Base-by-base conservation (phyloP, 2,888 invertebrate species). In the Lysandra coridon region DNA sequence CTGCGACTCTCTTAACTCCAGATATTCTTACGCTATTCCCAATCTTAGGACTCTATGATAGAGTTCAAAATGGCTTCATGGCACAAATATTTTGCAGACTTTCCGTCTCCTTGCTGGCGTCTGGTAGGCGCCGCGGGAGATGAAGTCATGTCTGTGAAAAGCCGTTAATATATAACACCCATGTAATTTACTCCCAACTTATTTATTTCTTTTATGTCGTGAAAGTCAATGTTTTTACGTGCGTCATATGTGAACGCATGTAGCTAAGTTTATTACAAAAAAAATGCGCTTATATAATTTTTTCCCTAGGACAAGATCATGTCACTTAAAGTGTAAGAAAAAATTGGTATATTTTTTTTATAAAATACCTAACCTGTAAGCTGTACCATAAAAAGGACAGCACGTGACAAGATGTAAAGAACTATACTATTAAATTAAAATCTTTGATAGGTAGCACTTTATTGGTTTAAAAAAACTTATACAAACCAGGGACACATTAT, bases 41-140 rank as follows among this genome's bases (percentile, higher is more conserved):
- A 14, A 37, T 12, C 49, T 76, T 74, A 49, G 17, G 44, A 10
- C 10, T 75, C 62, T 3, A 49, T n/a, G 57, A 62, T 80, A 82
- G 73, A 44, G 78, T n/a, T 17, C 53, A 78, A 3, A 79, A 60
- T 80, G 73, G 82, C 73, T 73, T 81, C 74, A 40, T 64, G 73
- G 53, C 7, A 7, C 6, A 53, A 33, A 73, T 49, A 53, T 80
- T 81, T 80, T 82, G 79, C 80, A 83, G 83, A 83, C 83, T 81
- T 74, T 37, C 64, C 79, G 83, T 82, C 82, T 79, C 79, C 82
- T 64, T 33, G 81, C 78, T 80, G 83, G 84, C 83, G 85, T 86
- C 83, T 81, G 79, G 73, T 69, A 62, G 83, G 77, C 83, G 82
- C 78, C 78, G 73, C 33, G 75, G 78, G 79, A 80, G 80, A 83